These are phyloP conservation scores for Megathymus violae DNA, from an alignment of 1,140 invertebrate genomes.

Conservation along the genomic window DNA sequence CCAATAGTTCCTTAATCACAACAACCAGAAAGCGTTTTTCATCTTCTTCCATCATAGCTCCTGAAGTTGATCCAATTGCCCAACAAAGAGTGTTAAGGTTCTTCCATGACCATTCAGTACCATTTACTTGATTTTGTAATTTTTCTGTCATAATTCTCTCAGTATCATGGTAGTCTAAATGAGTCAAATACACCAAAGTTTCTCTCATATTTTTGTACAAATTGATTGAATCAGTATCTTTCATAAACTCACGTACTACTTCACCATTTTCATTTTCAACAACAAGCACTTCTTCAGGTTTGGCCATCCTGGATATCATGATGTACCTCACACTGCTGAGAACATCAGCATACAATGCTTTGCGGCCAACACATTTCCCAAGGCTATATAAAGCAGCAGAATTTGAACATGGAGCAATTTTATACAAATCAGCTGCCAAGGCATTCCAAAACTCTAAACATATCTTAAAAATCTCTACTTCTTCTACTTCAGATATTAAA, in stretches of 20 bases:
- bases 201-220: constrained; percentile 99
- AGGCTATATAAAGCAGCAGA: constrained; percentile 74
- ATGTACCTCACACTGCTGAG: constrained; percentile 97
- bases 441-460: constrained; percentile 99
- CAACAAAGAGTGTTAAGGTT: constrained; percentile 99
- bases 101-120: constrained; percentile 99
- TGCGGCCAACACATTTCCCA: constrained; percentile 73
- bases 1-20: constrained; percentile 99
- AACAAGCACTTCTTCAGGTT: constrained; percentile 99
- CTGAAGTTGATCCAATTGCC: constrained; percentile 99
- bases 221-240: constrained; percentile 99
- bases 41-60: constrained; percentile 99
- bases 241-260: constrained; percentile 99
- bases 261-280: constrained; percentile 99
- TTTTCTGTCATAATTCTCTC: constrained; percentile 99
- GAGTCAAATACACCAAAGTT: constrained; percentile 98
- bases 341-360: constrained; percentile 91
- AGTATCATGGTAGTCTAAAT: constrained; percentile 98
- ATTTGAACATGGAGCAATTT: constrained; percentile 86
- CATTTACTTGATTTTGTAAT: constrained; percentile 99
- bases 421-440: constrained; percentile 95
- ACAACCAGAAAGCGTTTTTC: constrained; percentile 99
- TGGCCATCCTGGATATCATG: constrained; percentile 99
- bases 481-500: constrained; percentile 99
- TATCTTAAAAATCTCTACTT: constrained; percentile 99